These are phyloP conservation scores for Xiphorhynchus erythropygius DNA, from an alignment of 2,797 vertebrate genomes.

Conservation along the genomic window DNA sequence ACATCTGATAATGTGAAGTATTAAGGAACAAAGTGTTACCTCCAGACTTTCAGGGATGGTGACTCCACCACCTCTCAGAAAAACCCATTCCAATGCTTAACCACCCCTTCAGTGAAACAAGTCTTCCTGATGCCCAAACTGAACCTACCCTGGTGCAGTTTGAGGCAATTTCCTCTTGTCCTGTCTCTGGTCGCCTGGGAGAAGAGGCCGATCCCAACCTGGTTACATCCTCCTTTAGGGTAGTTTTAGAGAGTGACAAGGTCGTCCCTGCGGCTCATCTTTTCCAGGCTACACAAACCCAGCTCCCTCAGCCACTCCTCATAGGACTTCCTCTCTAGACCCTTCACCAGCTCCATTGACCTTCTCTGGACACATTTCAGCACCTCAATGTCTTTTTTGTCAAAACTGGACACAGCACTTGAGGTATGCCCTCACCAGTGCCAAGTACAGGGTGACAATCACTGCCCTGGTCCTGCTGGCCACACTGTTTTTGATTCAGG, in stretches of 20 bases:
- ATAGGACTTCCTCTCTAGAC: not conserved
- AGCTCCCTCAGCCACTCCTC: not conserved
- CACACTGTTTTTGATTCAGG: rapidly evolving
- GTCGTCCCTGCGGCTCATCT: not conserved
- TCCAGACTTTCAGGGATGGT: not conserved
- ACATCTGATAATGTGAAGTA: not conserved
- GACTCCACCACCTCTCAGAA: not conserved
- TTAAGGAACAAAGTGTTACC: not conserved
- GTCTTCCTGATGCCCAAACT: not conserved
- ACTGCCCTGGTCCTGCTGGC: not conserved
- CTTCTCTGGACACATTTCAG: rapidly evolving
- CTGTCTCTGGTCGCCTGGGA: not conserved
- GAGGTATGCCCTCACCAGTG: not conserved
- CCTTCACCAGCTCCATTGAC: not conserved
- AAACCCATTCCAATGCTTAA: not conserved
- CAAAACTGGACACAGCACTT: not conserved
- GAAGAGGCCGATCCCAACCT: not conserved
- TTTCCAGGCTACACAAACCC: not conserved
- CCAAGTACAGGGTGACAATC: rapidly evolving
- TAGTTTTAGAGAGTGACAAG: not conserved
- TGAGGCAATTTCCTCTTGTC: not conserved
- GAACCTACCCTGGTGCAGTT: not conserved
- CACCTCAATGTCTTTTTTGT: rapidly evolving
- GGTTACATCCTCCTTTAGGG: not conserved
- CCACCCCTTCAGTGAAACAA: not conserved